Base-by-base conservation (phyloP, 2,888 invertebrate genomes). In the Cantharis lateralis region DNA sequence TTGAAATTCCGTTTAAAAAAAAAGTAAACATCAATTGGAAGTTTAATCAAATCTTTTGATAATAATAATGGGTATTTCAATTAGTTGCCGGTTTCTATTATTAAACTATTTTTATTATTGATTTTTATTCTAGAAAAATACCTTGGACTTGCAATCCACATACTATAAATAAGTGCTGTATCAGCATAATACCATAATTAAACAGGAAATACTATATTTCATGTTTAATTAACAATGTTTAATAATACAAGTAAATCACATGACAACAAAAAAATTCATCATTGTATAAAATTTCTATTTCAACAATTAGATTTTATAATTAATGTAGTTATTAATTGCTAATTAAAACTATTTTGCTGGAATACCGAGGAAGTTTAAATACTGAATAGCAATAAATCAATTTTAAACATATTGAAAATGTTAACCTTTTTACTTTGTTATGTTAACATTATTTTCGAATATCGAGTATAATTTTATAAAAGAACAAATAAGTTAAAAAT, bases 141-240 rank as follows among this genome's bases (percentile, higher is more conserved):
- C 64, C 20, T 66, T 66, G 64, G 64, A 66, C 64, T 24, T 66
- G 64, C 64, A 66, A 66, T 48, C 48, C 48, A n/a, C 20, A n/a
- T 20, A 66, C 64, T 66, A 66, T 24, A 66, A 66, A 66, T 24
- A 66, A 66, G 24, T 15, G 64, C 64, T 66, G 24, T 66, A 66
- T 66, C 64, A 66, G 64, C 64, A 66, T 66, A 66, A 48, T 20
- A 10, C 13, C 24, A 66, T 66, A 66, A 66, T 66, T 66, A 66
- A 18, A 66, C 20, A 66, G 64, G 64, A 66, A 66, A 66, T 66
- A n/a, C 18, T 18, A n/a, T 66, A 66, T 24, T 66, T 18, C 18
- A 66, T 66, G 64, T 66, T 66, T 66, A 24, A 66, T 66, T 66
- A 66, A 66, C 64, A 66, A 66, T 66, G 24, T 66, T 66, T 20